Percentiles rank a stretch among this genome's conserved stretches.
phyloP scores from a whole-genome alignment of 2,113 vertebrate genomes.

The Ochotona princeps region DNA sequence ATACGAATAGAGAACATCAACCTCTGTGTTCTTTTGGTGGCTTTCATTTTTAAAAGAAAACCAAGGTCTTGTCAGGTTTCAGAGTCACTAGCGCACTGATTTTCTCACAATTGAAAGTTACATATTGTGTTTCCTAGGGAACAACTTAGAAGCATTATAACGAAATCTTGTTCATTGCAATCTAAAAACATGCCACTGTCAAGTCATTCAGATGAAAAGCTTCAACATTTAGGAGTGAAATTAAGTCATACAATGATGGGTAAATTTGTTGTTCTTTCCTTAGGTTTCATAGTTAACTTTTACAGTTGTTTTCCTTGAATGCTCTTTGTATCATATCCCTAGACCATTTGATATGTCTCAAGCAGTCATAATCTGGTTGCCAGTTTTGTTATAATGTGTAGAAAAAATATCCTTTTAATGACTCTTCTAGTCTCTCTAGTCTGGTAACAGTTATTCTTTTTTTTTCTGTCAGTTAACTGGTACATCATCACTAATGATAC shows the following conservation, averaged over 20 bases:
- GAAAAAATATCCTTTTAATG: not conserved
- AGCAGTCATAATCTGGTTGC: not conserved
- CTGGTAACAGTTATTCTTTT: not conserved
- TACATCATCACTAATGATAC: not conserved
- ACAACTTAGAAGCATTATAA: not conserved
- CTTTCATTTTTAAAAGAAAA: constrained; percentile 17
- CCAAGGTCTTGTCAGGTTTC: constrained; percentile 31
- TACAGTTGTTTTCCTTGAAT: not conserved
- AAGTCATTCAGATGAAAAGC: not conserved
- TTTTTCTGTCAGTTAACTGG: not conserved
- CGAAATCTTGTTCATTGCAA: not conserved
- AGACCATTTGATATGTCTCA: not conserved
- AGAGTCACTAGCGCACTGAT: not conserved
- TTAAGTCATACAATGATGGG: not conserved
- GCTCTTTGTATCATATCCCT: not conserved
- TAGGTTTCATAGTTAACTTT: not conserved
- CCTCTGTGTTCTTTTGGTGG: not conserved
- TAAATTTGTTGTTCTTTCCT: not conserved
- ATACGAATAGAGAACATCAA: not conserved
- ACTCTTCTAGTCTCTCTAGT: not conserved
- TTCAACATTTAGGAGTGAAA: not conserved
- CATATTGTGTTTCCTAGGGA: not conserved
- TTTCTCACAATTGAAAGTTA: constrained; percentile 7
- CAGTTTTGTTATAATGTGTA: constrained; percentile 24
- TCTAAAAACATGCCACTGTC: not conserved